Conservation (phyloP, 2,113 vertebrate genomes). For the Semnornis frantzii region DNA sequence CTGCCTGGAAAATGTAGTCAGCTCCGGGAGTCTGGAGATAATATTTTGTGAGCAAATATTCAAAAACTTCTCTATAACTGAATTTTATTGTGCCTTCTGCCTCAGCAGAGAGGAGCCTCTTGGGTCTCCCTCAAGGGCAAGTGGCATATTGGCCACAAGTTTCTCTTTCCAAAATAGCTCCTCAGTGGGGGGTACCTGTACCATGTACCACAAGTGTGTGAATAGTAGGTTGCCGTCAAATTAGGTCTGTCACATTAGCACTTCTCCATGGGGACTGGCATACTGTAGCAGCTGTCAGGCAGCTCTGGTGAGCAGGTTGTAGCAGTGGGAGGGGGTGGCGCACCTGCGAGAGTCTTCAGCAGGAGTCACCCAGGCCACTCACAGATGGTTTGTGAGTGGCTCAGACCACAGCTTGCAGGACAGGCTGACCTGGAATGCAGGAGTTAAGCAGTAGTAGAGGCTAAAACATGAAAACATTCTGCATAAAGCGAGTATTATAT, state of each 20-base stretch:
- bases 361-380: not conserved
- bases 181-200: not conserved
- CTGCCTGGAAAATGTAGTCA: too few relatives aligned
- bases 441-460: not conserved
- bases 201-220: not conserved
- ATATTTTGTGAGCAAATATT: too few relatives aligned
- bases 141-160: too few relatives aligned
- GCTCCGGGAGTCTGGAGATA: too few relatives aligned
- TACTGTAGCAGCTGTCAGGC: accelerated
- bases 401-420: not conserved
- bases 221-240: not conserved
- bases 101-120: too few relatives aligned
- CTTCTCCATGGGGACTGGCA: not conserved
- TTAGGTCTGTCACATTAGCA: not conserved
- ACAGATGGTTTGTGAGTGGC: not conserved
- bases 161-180: too few relatives aligned
- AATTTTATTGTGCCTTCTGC: too few relatives aligned
- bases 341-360: not conserved
- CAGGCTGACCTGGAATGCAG: not conserved
- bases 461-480: not conserved
- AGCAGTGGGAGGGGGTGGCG: not conserved
- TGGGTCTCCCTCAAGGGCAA: too few relatives aligned
- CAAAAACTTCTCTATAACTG: too few relatives aligned
- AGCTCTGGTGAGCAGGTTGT: not conserved
- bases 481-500: not conserved